These are phyloP conservation scores for Zygogramma bicolorata DNA, from an alignment of 2,888 invertebrate species.

Conservation along the genomic window DNA sequence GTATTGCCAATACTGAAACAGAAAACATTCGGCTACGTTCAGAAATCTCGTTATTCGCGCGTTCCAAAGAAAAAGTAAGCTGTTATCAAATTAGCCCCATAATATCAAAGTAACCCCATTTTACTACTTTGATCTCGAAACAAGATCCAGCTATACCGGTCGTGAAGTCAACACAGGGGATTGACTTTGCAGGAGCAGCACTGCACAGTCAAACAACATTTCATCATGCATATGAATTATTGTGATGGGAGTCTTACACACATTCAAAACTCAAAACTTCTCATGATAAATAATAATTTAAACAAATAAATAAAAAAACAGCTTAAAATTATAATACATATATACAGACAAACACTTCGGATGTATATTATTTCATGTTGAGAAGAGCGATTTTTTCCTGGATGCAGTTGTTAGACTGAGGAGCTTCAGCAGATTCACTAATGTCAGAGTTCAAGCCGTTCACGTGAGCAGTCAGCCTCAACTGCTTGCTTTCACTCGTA, in stretches of 20 bases:
- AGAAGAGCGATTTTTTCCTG: conserved; percentile 51
- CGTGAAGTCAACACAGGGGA: background rate
- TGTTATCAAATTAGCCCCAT: no score
- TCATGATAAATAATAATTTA: conserved; percentile 38
- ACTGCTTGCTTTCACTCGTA: conserved; percentile 59
- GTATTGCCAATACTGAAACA: no score
- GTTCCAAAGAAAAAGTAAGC: no score
- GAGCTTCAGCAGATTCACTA: conserved; percentile 57
- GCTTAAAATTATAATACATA: conserved; percentile 40
- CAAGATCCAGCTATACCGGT: background rate
- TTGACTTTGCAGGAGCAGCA: background rate
- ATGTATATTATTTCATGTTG: conserved; percentile 56
- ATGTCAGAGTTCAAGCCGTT: conserved; percentile 61
- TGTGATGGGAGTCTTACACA: conserved; percentile 34
- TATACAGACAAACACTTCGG: conserved; percentile 37
- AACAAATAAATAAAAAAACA: conserved; percentile 40
- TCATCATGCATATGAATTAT: conserved; percentile 32
- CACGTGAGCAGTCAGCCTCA: conserved; percentile 56
- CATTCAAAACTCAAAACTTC: conserved; percentile 36
- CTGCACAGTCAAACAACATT: conserved; percentile 17
- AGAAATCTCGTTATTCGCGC: no score
- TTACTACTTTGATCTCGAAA: background rate
- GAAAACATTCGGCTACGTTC: no score
- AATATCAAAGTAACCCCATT: no score
- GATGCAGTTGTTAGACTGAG: conserved; percentile 50